Conservation (phyloP, 2,113 vertebrate genomes). For the Menidia beryllina region DNA sequence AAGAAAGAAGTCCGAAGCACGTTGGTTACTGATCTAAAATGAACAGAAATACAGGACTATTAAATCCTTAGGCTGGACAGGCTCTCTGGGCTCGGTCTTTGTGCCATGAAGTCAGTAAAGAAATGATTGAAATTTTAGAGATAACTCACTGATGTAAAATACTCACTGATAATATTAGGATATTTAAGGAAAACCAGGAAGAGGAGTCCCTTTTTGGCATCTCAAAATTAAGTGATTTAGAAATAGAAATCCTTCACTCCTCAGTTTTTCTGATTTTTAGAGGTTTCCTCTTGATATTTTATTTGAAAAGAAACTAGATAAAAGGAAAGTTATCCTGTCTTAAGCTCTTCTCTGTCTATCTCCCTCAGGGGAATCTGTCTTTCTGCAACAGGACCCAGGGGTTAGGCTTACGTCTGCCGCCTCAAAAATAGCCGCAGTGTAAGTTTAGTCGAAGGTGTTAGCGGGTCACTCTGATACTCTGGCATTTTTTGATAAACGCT, state of each 20-base stretch:
- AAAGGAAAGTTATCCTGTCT: neutral
- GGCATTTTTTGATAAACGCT: neutral
- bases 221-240: too few relatives aligned
- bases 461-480: slow-evolving; percentile 34
- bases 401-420: slow-evolving; percentile 67
- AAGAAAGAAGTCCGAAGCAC: neutral
- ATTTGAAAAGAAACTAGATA: too few relatives aligned
- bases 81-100: rapidly evolving
- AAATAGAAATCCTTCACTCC: too few relatives aligned
- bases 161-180: too few relatives aligned
- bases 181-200: too few relatives aligned
- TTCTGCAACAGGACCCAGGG: slow-evolving; percentile 74
- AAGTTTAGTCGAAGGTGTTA: slow-evolving; percentile 58
- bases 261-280: too few relatives aligned
- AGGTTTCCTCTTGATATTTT: too few relatives aligned
- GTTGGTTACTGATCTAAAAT: neutral
- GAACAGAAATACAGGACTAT: neutral
- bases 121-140: neutral
- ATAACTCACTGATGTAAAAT: too few relatives aligned
- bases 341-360: slow-evolving; percentile 20
- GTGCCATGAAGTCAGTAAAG: neutral
- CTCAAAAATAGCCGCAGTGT: slow-evolving; percentile 76
- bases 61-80: neutral
- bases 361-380: slow-evolving; percentile 28
- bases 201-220: too few relatives aligned